phyloP scores from a whole-genome alignment of 2,797 vertebrate species.

The Xenentodon cancila region DNA sequence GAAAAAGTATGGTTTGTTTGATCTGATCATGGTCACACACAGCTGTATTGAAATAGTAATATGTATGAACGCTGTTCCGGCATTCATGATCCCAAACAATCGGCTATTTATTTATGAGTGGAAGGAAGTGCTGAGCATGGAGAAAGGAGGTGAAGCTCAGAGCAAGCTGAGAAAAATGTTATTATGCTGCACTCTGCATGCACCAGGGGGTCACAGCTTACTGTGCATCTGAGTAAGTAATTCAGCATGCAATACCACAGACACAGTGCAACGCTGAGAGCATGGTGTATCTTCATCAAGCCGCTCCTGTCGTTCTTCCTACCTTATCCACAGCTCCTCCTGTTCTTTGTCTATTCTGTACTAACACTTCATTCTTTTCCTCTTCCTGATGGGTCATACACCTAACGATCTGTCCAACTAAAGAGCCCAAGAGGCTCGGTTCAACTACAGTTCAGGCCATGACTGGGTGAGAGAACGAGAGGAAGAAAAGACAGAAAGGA shows the following conservation, averaged over 20 bases:
- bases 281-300: slow-evolving; percentile 45
- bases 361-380: slow-evolving; percentile 59
- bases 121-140: slow-evolving; percentile 45
- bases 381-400: slow-evolving; percentile 76
- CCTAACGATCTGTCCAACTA: slow-evolving; percentile 78
- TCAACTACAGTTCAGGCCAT: slow-evolving; percentile 81
- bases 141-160: slow-evolving; percentile 45
- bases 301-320: slow-evolving; percentile 24
- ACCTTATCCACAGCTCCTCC: slow-evolving; percentile 40
- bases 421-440: slow-evolving; percentile 73
- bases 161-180: slow-evolving; percentile 41
- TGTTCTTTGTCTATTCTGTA: slow-evolving; percentile 50
- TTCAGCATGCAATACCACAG: slow-evolving; percentile 58
- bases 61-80: slow-evolving; percentile 52
- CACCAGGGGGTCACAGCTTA: slow-evolving; percentile 54
- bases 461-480: slow-evolving; percentile 51
- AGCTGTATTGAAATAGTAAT: slow-evolving; percentile 51
- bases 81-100: slow-evolving; percentile 36
- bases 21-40: slow-evolving; percentile 33
- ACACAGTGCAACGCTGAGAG: slow-evolving; percentile 37
- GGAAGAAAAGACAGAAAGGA: slow-evolving; percentile 27
- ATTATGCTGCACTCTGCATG: slow-evolving; percentile 46
- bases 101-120: slow-evolving; percentile 54
- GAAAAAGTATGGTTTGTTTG: slow-evolving; percentile 37
- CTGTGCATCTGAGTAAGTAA: slow-evolving; percentile 60